Conservation (phyloP, 23 tunicate species). For the Ciona savignyi region DNA sequence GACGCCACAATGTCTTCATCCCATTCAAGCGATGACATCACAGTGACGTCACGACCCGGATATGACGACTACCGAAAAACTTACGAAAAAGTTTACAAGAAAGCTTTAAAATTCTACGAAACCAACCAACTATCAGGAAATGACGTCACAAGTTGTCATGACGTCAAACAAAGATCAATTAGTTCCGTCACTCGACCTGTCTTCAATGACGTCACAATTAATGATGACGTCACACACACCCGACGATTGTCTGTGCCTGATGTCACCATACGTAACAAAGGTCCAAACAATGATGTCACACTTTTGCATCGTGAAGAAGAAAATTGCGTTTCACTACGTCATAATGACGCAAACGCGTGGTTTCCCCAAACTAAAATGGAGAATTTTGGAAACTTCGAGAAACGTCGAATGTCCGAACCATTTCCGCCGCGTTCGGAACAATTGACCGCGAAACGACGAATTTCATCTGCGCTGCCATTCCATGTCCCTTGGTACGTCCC, state of each 20-base stretch:
- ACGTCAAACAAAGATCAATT: neutral
- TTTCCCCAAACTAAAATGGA: neutral
- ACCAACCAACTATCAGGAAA: neutral
- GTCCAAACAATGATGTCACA: neutral
- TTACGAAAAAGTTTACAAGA: neutral
- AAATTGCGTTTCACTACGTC: neutral
- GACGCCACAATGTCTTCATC: neutral
- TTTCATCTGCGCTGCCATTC: neutral
- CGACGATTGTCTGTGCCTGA: neutral
- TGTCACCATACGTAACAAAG: neutral
- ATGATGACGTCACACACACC: neutral
- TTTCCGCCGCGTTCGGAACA: neutral
- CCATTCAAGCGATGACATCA: neutral
- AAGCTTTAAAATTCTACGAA: slow-evolving; percentile 2
- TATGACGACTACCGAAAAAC: neutral
- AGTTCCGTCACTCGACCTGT: neutral
- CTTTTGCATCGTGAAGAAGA: neutral
- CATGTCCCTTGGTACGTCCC: neutral
- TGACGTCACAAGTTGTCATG: neutral
- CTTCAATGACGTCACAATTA: neutral
- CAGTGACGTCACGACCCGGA: neutral
- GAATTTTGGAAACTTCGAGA: neutral
- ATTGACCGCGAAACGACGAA: neutral
- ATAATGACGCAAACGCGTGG: neutral
- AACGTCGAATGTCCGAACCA: neutral